Conservation (phyloP, 2,797 vertebrate genomes). For the Epinephelus malabaricus region DNA sequence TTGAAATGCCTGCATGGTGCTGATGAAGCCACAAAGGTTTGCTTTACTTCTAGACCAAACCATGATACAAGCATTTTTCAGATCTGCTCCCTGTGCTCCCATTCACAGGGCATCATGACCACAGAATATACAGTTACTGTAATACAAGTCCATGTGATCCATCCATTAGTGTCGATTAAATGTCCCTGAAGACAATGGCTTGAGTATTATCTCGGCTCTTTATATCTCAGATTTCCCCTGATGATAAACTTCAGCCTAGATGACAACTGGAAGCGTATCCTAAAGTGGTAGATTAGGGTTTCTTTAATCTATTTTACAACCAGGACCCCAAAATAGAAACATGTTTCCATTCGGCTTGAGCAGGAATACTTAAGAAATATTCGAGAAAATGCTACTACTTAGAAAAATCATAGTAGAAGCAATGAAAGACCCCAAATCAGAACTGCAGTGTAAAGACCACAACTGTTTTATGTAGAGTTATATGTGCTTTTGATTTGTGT, state of each 20-base stretch:
- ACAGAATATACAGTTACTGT: constrained; percentile 39
- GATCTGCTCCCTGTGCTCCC: constrained; percentile 14
- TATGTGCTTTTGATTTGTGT: constrained; percentile 78
- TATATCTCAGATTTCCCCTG: constrained; percentile 33
- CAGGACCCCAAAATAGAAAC: neutral
- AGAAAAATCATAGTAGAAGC: neutral
- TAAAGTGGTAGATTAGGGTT: constrained; percentile 6
- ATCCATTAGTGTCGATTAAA: constrained; percentile 42
- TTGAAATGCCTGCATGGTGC: neutral
- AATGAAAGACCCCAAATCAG: constrained; percentile 20
- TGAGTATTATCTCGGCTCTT: constrained; percentile 11
- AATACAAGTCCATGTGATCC: constrained; percentile 49
- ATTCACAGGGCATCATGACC: constrained; percentile 13
- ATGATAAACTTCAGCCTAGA: neutral
- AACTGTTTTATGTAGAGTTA: constrained; percentile 71
- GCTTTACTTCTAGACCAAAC: constrained; percentile 9
- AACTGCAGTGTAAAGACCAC: constrained; percentile 29
- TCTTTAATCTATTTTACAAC: constrained; percentile 11
- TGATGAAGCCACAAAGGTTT: constrained; percentile 18
- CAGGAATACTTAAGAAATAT: constrained; percentile 9
- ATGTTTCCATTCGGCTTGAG: constrained; percentile 19
- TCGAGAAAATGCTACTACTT: neutral
- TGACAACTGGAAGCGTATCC: constrained; percentile 14
- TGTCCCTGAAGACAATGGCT: constrained; percentile 32
- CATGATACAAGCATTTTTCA: constrained; percentile 9